phyloP scores from a whole-genome alignment of 2,113 vertebrate species.

The Sinocyclocheilus rhinocerous region DNA sequence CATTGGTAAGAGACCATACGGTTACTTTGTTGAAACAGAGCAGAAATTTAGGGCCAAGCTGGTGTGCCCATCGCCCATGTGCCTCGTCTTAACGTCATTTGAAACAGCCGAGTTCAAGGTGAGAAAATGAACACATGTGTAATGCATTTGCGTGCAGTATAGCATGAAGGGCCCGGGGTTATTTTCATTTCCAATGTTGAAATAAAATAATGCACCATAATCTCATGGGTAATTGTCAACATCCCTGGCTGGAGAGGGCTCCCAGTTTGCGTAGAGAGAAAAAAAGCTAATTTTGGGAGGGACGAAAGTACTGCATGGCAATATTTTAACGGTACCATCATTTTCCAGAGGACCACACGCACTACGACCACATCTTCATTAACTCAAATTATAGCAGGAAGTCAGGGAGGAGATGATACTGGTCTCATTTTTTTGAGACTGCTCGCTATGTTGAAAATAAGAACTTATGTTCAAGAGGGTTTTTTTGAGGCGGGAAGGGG shows the following conservation, averaged over 20 bases:
- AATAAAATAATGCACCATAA: slow-evolving; percentile 79
- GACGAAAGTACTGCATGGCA: slow-evolving; percentile 76
- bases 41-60: slow-evolving; percentile 79
- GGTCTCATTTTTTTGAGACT: slow-evolving; percentile 70
- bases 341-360: slow-evolving; percentile 85
- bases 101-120: slow-evolving; percentile 85
- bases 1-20: slow-evolving; percentile 82
- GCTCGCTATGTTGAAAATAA: too few relatives aligned
- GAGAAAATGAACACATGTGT: slow-evolving; percentile 82
- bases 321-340: slow-evolving; percentile 77
- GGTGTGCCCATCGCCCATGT: slow-evolving; percentile 79
- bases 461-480: too few relatives aligned
- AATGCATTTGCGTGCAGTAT: slow-evolving; percentile 81
- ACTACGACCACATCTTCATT: slow-evolving; percentile 76
- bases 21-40: slow-evolving; percentile 78
- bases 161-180: slow-evolving; percentile 83
- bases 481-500: too few relatives aligned
- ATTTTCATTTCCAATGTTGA: slow-evolving; percentile 84
- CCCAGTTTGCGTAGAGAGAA: slow-evolving; percentile 74
- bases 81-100: slow-evolving; percentile 88
- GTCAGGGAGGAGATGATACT: slow-evolving; percentile 65
- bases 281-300: slow-evolving; percentile 73
- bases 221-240: slow-evolving; percentile 85
- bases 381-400: slow-evolving; percentile 84
- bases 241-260: slow-evolving; percentile 74